These are phyloP conservation scores for Psittacula derbiana DNA, from an alignment of 2,797 vertebrate genomes.

Conservation along the genomic window DNA sequence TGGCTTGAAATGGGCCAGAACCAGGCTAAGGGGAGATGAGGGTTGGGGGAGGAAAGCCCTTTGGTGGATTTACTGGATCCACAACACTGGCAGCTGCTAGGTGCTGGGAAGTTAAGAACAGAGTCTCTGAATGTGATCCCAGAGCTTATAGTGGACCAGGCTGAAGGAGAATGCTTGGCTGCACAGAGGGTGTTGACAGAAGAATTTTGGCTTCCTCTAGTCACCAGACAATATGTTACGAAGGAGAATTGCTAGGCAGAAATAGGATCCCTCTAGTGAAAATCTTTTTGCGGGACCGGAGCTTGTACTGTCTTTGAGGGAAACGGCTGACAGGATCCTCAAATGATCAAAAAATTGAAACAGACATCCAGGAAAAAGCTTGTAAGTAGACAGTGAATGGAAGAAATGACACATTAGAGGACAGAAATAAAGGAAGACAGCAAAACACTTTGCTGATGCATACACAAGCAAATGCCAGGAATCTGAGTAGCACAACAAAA, in stretches of 20 bases:
- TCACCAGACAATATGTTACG: not conserved
- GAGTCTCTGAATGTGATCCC: not conserved
- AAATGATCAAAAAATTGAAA: not conserved
- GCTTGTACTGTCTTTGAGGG: not conserved
- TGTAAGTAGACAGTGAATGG: not conserved
- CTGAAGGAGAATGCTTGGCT: not conserved
- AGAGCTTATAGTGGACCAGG: not conserved
- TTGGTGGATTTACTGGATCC: not conserved
- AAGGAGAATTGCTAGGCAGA: not conserved
- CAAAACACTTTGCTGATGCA: not conserved
- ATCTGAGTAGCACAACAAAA: not conserved
- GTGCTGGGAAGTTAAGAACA: not conserved
- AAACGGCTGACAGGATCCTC: not conserved
- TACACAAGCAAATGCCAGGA: not conserved
- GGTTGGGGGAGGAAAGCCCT: not conserved
- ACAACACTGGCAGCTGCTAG: not conserved
- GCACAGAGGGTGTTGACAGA: not conserved
- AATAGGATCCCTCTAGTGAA: not conserved
- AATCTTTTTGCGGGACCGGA: not conserved
- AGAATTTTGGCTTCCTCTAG: not conserved
- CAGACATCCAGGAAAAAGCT: not conserved
- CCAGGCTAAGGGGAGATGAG: not conserved
- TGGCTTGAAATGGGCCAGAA: not conserved
- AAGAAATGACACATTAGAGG: not conserved
- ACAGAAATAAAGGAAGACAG: not conserved